A percentile compares a stretch with the other conserved stretches of the same genome.
These are phyloP conservation scores for Bothrops jararaca DNA, from an alignment of 2,113 vertebrate species.

Conservation along the genomic window DNA sequence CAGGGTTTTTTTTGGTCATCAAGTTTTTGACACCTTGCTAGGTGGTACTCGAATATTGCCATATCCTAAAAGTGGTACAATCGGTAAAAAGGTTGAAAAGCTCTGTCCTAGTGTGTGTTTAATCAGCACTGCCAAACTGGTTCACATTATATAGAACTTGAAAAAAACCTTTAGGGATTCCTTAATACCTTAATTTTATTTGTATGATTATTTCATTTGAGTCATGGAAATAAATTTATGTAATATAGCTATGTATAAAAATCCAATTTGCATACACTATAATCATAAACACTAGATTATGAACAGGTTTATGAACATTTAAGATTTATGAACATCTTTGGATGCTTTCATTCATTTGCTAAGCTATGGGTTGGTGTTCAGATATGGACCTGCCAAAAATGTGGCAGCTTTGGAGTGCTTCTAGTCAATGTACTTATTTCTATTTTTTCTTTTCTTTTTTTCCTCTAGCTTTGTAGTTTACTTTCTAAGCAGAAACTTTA, in stretches of 20 bases:
- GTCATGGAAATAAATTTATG: constrained; percentile 14
- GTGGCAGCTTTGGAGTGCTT: not conserved
- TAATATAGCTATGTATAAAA: constrained; percentile 5
- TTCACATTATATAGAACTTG: constrained; percentile 1
- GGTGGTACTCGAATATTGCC: too few species aligned
- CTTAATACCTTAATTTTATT: not conserved
- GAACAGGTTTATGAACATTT: not conserved
- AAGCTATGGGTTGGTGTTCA: not conserved
- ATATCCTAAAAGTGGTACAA: too few species aligned
- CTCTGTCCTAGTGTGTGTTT: constrained; percentile 15
- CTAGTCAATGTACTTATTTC: not conserved
- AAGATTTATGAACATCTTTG: not conserved
- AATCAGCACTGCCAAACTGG: constrained; percentile 20
- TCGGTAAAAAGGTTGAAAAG: too few species aligned
- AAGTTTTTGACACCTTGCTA: too few species aligned
- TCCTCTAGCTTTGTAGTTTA: not conserved
- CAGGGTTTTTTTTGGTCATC: too few species aligned
- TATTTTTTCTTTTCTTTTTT: not conserved
- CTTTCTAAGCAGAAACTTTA: not conserved
- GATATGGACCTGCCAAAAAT: not conserved
- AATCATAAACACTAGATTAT: not conserved
- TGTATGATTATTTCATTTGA: not conserved
- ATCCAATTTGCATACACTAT: not conserved
- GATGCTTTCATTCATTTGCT: not conserved
- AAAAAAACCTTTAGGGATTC: not conserved